Base-by-base conservation (phyloP, 2,113 vertebrate genomes). In the Terrapene triunguis region DNA sequence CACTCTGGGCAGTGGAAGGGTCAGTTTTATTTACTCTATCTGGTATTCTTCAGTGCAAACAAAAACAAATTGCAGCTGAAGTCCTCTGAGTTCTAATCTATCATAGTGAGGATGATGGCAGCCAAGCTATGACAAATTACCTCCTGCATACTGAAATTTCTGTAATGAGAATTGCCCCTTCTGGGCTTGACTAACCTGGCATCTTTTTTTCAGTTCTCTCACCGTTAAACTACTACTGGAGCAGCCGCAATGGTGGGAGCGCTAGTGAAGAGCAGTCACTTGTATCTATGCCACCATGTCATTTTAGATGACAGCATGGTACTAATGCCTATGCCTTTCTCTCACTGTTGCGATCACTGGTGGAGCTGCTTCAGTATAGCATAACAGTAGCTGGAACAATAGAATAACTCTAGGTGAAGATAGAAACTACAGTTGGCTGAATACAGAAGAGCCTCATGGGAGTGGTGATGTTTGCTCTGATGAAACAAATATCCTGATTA, bases 1-100 rank as follows among this genome's bases (percentile, higher is more conserved):
- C 57, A 3, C 5, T 62, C 83, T 53, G 81, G 54, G 55, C 72
- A 29, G 25, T 54, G 65, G 8, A 82, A 0, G 0, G 38, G 29
- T 95, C 7, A 1, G 85, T 25, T 84, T 85, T 91, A 59, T 90
- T 76, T 87, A 48, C 21, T 94, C 59, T 92, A 44, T n/a, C 47
- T 90, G 53, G 4, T 81, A 82, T n/a, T 91, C 11, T 48, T 87
- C 80, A 79, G 35, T 65, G 62, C 24, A 87, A 95, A 59, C 19
- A 47, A 88, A 87, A 94, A 65, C 17, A 86, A 32, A 47, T 92
- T 87, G 82, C 35, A 65, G 13, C 44, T 62, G 65, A 91, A 54
- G 62, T 89, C 87, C 38, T 62, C 7, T 78, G 89, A 62, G 82
- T 78, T 93, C 54, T 50, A 47, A 17, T 87, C 80, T 62, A 1